Base-by-base conservation (phyloP, 2,797 vertebrate genomes). In the Peromyscus nudipes region DNA sequence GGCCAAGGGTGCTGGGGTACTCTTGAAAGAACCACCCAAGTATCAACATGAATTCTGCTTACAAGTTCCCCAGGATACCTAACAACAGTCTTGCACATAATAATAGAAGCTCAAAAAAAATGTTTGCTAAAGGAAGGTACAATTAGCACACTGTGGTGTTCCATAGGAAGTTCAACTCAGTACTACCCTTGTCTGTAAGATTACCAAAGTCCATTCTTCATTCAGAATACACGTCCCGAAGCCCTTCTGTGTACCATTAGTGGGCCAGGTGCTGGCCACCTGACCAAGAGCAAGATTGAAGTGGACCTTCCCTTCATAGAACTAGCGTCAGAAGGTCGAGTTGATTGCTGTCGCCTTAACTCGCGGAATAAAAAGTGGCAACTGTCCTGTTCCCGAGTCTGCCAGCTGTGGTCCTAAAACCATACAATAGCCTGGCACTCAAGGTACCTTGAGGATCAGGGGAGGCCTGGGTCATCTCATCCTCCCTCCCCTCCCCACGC, bases 71-170 rank as follows among this genome's bases (percentile, higher is more conserved):
- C 40, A 10, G 4, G 62, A 21, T 86, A 60, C 85, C 89, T 91
- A 55, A 57, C 84, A 92, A 82, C 37, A 1, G 43, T 19, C 90
- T 65, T 65, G 46, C 89, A 37, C 27, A 55, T 55, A 52, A 6
- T 79, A 76, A 71, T n/a, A 94, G 46, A 84, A 71, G 73, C 75
- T 92, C n/a, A 91, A 91, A 93, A 67, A 95, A 96, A 55, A 55
- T 55, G 37, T 60, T 79, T 77, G 65, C 75, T 89, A 88, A 82
- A 73, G n/a, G n/a, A n/a, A n/a, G 62, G 34, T 84, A 34, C 2
- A 77, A 40, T 16, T 5, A 67, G 75, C 85, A 4, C 12, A 31
- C 8, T 65, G 40, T 10, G 8, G 1, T 13, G 94, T 19, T 69
- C 34, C 6, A 14, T 19, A 77, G 40, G 86, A 83, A 81, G 76